phyloP scores from a whole-genome alignment of 2,888 invertebrate genomes.

The Ormyrus nitidulus region DNA sequence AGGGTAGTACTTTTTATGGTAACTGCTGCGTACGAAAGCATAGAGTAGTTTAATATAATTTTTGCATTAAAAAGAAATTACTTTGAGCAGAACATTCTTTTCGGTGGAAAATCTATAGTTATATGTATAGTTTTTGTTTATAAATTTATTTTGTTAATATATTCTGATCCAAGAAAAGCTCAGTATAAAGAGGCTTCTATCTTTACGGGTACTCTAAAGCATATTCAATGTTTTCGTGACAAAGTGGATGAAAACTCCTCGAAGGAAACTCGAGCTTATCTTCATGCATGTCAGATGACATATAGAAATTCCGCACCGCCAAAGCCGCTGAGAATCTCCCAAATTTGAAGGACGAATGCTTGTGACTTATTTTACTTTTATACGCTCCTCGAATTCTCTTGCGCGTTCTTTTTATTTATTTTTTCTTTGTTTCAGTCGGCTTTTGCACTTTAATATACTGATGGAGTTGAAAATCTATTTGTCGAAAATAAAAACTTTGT shows the following conservation, averaged over 20 bases:
- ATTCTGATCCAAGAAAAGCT: slow-evolving; percentile 5
- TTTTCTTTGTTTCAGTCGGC: background rate
- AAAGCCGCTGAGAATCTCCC: slow-evolving; percentile 7
- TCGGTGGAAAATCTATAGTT: too few species aligned
- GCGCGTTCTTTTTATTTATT: background rate
- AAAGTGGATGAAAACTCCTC: slow-evolving; percentile 57
- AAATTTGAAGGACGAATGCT: slow-evolving; percentile 32
- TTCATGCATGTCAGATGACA: slow-evolving; percentile 28
- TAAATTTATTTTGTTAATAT: background rate
- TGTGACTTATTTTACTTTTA: slow-evolving; percentile 22
- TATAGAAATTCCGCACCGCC: slow-evolving; percentile 14
- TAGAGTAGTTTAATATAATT: too few species aligned
- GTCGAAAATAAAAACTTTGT: too few species aligned
- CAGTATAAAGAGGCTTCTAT: slow-evolving; percentile 22
- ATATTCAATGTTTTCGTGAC: slow-evolving; percentile 57
- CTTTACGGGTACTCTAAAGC: slow-evolving; percentile 39
- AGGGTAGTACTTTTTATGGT: too few species aligned
- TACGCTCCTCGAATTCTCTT: background rate
- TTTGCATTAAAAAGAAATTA: too few species aligned
- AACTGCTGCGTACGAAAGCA: too few species aligned
- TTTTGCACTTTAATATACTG: too few species aligned
- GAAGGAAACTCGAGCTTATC: slow-evolving; percentile 48
- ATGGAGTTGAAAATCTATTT: too few species aligned
- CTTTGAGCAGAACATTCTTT: too few species aligned
- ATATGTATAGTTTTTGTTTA: too few species aligned